A percentile compares a stretch with the other conserved stretches of the same genome.
Conservation (phyloP, 2,113 vertebrate genomes). For the Todiramphus saurophagus region DNA sequence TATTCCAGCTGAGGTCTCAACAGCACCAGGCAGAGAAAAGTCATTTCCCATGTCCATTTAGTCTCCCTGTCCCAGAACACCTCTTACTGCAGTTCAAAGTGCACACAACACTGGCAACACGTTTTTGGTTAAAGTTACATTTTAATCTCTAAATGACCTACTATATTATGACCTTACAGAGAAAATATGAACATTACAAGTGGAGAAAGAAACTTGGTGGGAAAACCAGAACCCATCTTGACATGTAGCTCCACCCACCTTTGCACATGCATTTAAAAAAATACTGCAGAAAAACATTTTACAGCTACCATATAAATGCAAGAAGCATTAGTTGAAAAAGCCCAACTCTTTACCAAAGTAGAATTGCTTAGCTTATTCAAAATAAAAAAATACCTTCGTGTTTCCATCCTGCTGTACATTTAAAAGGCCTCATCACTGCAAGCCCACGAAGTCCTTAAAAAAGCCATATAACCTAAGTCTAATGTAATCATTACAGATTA, state of each 20-base stretch:
- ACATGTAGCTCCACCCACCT: rapidly evolving
- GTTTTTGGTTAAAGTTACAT: not conserved
- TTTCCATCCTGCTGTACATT: not conserved
- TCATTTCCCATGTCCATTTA: not conserved
- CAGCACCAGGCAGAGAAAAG: not conserved
- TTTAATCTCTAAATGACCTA: not conserved
- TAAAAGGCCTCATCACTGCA: not conserved
- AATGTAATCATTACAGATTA: not conserved
- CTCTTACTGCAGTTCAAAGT: not conserved
- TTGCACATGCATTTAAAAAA: not conserved
- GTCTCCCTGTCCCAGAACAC: not conserved
- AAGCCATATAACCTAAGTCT: not conserved
- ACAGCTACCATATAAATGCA: not conserved
- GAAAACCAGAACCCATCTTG: not conserved
- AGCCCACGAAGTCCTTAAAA: not conserved
- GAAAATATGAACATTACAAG: not conserved
- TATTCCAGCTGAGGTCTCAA: not conserved
- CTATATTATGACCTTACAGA: not conserved
- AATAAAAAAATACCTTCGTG: not conserved
- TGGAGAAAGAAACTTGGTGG: not conserved
- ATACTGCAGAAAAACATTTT: not conserved
- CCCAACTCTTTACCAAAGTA: not conserved
- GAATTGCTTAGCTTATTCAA: not conserved
- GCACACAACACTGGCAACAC: not conserved
- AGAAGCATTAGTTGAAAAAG: not conserved